These are phyloP conservation scores for Tetheella fluctuosa DNA, from an alignment of 2,888 invertebrate genomes.

Conservation along the genomic window DNA sequence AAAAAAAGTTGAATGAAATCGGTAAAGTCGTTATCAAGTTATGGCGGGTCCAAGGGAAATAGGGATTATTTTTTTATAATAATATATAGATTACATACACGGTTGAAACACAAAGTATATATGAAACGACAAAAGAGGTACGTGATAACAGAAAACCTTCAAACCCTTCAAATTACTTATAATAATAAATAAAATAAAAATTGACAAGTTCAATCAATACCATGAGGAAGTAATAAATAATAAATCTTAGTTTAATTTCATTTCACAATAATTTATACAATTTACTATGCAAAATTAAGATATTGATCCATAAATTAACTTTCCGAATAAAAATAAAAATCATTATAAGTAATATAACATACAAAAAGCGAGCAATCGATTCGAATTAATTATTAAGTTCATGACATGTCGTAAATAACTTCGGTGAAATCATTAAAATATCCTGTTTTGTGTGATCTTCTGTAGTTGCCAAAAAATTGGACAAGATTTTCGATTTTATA, in stretches of 20 bases:
- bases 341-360: neutral
- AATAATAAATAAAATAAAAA: too few relatives aligned
- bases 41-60: too few relatives aligned
- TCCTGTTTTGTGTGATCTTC: neutral
- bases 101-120: too few relatives aligned
- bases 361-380: slow-evolving; percentile 12
- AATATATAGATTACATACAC: too few relatives aligned
- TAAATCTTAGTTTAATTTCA: neutral
- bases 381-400: slow-evolving; percentile 3
- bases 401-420: slow-evolving; percentile 2
- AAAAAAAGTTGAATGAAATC: too few relatives aligned
- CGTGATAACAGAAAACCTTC: too few relatives aligned
- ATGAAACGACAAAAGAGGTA: too few relatives aligned
- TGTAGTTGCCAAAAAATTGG: neutral
- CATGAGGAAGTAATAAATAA: neutral
- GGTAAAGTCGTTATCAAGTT: too few relatives aligned
- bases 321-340: neutral
- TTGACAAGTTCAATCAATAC: neutral
- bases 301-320: neutral
- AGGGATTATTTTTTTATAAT: too few relatives aligned
- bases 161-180: too few relatives aligned
- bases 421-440: neutral
- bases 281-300: neutral
- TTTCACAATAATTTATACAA: neutral
- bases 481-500: neutral